Base-by-base conservation (phyloP, 2,797 vertebrate genomes). In the Scyliorhinus canicula region DNA sequence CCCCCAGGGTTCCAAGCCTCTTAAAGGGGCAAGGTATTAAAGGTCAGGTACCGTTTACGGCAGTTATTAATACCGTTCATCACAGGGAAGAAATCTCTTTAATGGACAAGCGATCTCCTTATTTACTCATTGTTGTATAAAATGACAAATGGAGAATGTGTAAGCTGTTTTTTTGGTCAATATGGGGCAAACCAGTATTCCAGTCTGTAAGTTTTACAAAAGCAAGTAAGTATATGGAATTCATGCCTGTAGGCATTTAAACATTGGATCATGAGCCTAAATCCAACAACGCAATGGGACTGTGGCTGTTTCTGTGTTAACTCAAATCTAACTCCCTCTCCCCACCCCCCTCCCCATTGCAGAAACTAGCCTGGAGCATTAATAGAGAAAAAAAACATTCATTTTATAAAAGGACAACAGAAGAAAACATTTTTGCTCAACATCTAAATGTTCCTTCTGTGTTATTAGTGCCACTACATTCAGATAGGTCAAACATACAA, bases 121-220 rank as follows among this genome's bases (percentile, higher is more conserved):
- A 44, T 91, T 91, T 65, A 26, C n/a, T 24, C 14, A 91, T 91
- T 91, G 88, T 65, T 44, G 60, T 65, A 40, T 44, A 91, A 57
- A 65, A 91, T 65, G 44, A 65, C 88, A 91, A 91, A 91, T 65
- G 88, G 88, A 44, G 57, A 91, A 91, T 40, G 88, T 65, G 88
- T 63, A 91, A 40, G 57, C 6, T 91, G 44, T 12, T 24, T 1
- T 91, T 63, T 91, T 63, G 65, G 21, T 26, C n/a, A 63, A 63
- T 63, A 44, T 7, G 9, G n/a, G 65, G 60, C 57, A 91, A 91
- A 91, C 88, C 57, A 26, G 65, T 63, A 26, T n/a, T 44, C 31
- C 14, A 60, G 57, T n/a, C 86, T 47, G 55, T 55, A 90, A 21
- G 55, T 24, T 63, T 40, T 63, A 44, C 19, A 65, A 91, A 91